phyloP scores from a whole-genome alignment of 2,797 vertebrate species.

The Eremophila alpestris region DNA sequence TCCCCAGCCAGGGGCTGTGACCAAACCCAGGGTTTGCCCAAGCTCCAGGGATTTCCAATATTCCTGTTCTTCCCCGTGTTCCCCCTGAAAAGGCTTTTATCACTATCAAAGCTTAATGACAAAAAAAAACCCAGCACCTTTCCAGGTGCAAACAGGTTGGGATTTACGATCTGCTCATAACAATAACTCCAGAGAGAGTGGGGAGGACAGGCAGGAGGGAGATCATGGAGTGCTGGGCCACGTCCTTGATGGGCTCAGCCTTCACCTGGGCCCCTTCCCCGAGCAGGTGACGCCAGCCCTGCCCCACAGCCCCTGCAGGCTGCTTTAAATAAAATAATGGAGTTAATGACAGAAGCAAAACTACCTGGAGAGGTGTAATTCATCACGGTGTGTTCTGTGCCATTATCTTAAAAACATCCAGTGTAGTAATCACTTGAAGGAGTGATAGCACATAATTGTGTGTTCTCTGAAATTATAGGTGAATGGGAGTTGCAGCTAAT shows the following conservation, averaged over 20 bases:
- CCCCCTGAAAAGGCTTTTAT: background rate
- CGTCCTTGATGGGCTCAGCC: background rate
- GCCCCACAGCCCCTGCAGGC: slow-evolving; percentile 48
- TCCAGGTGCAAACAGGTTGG: background rate
- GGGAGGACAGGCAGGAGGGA: background rate
- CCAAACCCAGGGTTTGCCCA: background rate
- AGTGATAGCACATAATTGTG: slow-evolving; percentile 82
- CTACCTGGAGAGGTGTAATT: slow-evolving; percentile 73
- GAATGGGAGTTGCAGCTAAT: slow-evolving; percentile 79
- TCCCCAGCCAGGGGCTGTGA: slow-evolving; percentile 34
- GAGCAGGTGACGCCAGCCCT: slow-evolving; percentile 48
- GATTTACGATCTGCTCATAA: background rate
- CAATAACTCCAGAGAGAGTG: rapidly evolving
- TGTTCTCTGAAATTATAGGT: slow-evolving; percentile 80
- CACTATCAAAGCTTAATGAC: background rate
- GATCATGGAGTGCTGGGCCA: background rate
- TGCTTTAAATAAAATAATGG: slow-evolving; percentile 71
- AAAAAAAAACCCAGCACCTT: background rate
- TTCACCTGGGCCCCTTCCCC: slow-evolving; percentile 32
- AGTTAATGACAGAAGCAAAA: slow-evolving; percentile 77
- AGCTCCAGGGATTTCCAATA: background rate
- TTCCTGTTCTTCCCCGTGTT: background rate
- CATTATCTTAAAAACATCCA: slow-evolving; percentile 80
- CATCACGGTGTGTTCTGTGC: slow-evolving; percentile 72
- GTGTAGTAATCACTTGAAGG: slow-evolving; percentile 79